These are phyloP conservation scores for Syngnathus rostellatus DNA, from an alignment of 2,797 vertebrate genomes.

Conservation along the genomic window DNA sequence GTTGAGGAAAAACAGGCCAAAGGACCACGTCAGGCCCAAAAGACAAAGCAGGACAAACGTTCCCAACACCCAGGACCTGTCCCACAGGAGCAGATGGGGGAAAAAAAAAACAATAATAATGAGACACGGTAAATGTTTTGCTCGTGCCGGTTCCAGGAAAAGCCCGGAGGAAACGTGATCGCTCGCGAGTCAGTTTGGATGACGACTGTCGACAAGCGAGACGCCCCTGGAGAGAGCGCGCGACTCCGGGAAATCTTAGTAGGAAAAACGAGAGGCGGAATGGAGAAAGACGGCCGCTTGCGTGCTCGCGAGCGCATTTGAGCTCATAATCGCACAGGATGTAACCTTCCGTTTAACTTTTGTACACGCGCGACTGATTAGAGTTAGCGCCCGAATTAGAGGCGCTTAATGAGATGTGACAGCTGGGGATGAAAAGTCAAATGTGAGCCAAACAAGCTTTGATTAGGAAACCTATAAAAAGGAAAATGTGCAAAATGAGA, in stretches of 20 bases:
- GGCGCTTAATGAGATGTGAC: constrained; percentile 39
- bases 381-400: constrained; percentile 34
- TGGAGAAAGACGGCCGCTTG: constrained; percentile 65
- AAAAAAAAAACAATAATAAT: neutral
- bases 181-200: constrained; percentile 48
- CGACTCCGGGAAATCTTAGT: constrained; percentile 37
- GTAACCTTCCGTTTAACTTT: constrained; percentile 10
- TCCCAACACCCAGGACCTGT: constrained; percentile 95
- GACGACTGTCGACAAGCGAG: constrained; percentile 38
- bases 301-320: constrained; percentile 36
- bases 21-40: constrained; percentile 91
- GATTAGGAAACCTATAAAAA: constrained; percentile 17
- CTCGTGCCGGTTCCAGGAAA: constrained; percentile 54
- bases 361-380: constrained; percentile 19
- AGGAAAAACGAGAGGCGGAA: constrained; percentile 19
- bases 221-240: constrained; percentile 24
- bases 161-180: constrained; percentile 53
- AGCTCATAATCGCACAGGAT: constrained; percentile 17
- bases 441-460: constrained; percentile 22
- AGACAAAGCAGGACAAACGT: constrained; percentile 92
- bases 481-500: constrained; percentile 2
- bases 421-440: constrained; percentile 28
- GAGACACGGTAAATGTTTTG: constrained; percentile 40
- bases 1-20: constrained; percentile 90
- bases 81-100: constrained; percentile 16